A percentile compares a stretch with the other conserved stretches of the same genome.
These are phyloP conservation scores for Phytoseiulus persimilis DNA, from an alignment of 2,888 invertebrate genomes.

Conservation along the genomic window DNA sequence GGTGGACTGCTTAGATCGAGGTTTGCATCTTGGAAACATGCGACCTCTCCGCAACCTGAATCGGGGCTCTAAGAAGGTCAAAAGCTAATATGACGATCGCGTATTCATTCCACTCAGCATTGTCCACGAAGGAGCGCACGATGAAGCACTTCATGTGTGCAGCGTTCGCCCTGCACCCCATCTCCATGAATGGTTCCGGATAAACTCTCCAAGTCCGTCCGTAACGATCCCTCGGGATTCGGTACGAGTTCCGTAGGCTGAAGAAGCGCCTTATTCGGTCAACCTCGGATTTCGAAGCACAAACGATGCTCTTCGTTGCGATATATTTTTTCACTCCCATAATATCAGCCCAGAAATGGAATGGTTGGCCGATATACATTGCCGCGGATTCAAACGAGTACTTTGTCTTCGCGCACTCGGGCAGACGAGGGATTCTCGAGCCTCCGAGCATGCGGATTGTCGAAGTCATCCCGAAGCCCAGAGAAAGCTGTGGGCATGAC, in stretches of 20 bases:
- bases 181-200: neutral
- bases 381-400: neutral
- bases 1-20: too few species aligned
- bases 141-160: neutral
- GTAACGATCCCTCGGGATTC: neutral
- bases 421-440: neutral
- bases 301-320: neutral
- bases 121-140: neutral
- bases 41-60: neutral
- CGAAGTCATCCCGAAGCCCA: neutral
- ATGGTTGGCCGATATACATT: neutral
- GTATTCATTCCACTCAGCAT: neutral
- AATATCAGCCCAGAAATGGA: neutral
- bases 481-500: neutral
- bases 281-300: neutral
- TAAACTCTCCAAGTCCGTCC: neutral
- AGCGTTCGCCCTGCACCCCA: neutral
- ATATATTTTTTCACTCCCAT: neutral
- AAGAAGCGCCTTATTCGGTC: neutral
- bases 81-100: neutral
- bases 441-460: neutral
- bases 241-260: neutral
- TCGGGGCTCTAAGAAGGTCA: neutral
- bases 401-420: neutral
- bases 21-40: too few species aligned